Evolutionary conservation across 2,113 vertebrate genomes (phyloP).

Genomic region (Emydocephalus ijimae): DNA sequence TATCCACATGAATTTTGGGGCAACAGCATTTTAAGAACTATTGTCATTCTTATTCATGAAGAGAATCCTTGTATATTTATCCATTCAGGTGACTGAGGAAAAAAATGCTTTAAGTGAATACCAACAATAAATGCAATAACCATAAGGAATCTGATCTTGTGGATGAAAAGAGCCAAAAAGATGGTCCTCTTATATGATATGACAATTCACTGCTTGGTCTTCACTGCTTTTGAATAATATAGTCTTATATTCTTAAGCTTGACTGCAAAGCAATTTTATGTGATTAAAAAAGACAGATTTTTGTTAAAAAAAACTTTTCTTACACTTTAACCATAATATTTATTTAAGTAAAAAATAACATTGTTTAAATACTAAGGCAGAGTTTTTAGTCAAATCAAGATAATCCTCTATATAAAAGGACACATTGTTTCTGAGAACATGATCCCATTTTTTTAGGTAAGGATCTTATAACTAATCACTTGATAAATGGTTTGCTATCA

Average conservation of each 20-base stretch:
- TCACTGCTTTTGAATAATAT: background rate
- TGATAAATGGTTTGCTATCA: background rate
- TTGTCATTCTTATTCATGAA: background rate
- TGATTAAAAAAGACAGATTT: background rate
- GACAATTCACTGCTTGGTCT: background rate
- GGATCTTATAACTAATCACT: background rate
- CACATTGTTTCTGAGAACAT: background rate
- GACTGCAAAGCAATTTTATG: background rate
- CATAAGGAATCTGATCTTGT: background rate
- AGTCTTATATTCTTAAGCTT: background rate
- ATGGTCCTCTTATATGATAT: background rate
- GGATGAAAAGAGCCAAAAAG: background rate
- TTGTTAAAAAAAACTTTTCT: background rate
- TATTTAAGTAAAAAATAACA: background rate
- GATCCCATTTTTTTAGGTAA: background rate
- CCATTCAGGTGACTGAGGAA: background rate
- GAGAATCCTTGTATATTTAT: background rate
- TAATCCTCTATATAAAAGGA: background rate
- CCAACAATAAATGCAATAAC: background rate
- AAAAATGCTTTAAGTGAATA: background rate
- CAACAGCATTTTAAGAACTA: background rate
- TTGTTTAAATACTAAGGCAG: background rate
- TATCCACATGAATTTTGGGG: background rate
- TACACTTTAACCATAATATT: background rate
- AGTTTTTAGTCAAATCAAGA: background rate